Conservation (phyloP, 30 jellyfish, hydroid and myxozoan species). For the Turritopsis rubra region DNA sequence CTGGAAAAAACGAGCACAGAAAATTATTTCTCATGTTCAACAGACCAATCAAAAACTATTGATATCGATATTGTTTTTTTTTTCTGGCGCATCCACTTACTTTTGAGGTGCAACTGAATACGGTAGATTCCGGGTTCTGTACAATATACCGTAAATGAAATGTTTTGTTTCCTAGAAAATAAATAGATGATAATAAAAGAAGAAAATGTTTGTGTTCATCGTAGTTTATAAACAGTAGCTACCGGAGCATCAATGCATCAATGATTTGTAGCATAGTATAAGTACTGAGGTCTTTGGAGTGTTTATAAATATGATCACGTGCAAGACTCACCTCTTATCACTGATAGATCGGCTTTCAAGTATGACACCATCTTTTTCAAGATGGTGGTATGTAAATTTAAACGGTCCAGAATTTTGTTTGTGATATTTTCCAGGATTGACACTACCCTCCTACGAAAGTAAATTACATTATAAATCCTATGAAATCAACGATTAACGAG, state of each 20-base stretch:
- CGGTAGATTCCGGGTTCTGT: constrained; percentile 86
- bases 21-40: not conserved
- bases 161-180: constrained; percentile 53
- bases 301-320: no score
- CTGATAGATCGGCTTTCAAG: constrained; percentile 69
- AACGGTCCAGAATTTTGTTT: constrained; percentile 44
- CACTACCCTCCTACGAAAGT: constrained; percentile 58
- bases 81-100: constrained; percentile 29
- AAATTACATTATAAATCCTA: not conserved
- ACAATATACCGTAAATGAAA: constrained; percentile 60
- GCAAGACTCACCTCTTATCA: constrained; percentile 66
- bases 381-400: constrained; percentile 49
- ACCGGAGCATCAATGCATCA: no score
- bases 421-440: constrained; percentile 37
- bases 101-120: constrained; percentile 63
- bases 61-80: no score
- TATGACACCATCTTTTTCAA: constrained; percentile 88
- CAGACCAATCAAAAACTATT: not conserved
- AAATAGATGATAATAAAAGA: not conserved
- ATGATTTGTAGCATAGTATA: no score
- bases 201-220: not conserved
- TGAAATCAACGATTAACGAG: not conserved
- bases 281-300: no score
- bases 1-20: constrained; percentile 20
- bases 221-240: not conserved